Conservation (phyloP, 2,797 vertebrate species). For the Schizopygopsis malacanthus region DNA sequence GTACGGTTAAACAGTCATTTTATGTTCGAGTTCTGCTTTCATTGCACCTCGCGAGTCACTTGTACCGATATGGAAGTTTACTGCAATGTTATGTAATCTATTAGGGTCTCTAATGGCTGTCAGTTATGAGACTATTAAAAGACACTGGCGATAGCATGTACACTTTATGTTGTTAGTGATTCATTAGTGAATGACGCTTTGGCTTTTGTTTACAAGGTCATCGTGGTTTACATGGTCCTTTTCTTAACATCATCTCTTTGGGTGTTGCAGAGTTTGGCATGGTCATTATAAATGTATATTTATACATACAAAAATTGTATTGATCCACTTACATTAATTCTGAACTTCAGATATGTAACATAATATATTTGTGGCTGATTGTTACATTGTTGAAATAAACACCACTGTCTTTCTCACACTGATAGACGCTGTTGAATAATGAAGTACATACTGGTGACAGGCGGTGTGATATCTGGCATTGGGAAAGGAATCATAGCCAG, state of each 20-base stretch:
- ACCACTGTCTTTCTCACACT: background rate
- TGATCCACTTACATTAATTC: background rate
- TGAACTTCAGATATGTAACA: background rate
- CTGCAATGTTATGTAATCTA: conserved; percentile 34
- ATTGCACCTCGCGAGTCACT: background rate
- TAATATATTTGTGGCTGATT: background rate
- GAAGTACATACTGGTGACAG: conserved; percentile 98
- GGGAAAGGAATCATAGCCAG: conserved; percentile 98
- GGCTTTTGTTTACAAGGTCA: conserved; percentile 35
- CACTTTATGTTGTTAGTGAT: background rate
- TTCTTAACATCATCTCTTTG: background rate
- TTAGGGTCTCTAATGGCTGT: background rate
- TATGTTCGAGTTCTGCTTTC: background rate
- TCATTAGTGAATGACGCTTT: background rate
- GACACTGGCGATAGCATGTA: background rate
- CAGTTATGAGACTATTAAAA: background rate
- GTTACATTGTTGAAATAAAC: background rate
- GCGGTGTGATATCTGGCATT: conserved; percentile 96
- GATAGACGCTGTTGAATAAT: conserved; percentile 66
- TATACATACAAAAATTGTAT: background rate
- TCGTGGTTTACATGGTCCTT: background rate
- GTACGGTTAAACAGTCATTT: background rate
- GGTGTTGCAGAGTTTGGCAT: background rate
- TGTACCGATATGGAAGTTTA: conserved; percentile 6
- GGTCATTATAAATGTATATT: background rate